Conservation (phyloP, 2,113 vertebrate genomes). For the Etia nguti region DNA sequence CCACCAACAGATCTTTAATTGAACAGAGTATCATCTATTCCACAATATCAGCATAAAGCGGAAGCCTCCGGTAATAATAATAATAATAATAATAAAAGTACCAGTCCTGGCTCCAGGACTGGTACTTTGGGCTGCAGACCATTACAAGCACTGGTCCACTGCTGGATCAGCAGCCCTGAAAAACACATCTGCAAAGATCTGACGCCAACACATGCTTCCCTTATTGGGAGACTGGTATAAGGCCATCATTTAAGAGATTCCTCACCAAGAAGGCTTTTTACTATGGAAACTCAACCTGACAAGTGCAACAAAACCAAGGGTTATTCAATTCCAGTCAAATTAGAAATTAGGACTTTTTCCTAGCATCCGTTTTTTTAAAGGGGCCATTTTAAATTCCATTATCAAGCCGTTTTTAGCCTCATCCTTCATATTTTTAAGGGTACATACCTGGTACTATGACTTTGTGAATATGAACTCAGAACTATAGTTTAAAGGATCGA, state of each 20-base stretch:
- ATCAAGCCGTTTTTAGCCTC: background rate
- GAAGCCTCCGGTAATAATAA: slow-evolving; percentile 13
- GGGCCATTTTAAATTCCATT: background rate
- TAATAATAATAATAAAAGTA: background rate
- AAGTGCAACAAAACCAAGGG: background rate
- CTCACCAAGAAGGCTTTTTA: background rate
- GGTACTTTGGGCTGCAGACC: background rate
- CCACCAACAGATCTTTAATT: slow-evolving; percentile 41
- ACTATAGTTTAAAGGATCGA: too few relatives aligned
- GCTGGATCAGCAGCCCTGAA: background rate
- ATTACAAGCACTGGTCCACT: background rate
- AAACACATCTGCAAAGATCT: background rate
- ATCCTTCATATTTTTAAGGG: background rate
- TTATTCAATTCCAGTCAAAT: background rate
- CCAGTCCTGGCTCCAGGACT: background rate
- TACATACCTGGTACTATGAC: background rate
- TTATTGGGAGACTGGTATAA: background rate
- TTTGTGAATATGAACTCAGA: background rate
- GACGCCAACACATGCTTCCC: background rate
- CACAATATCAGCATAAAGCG: slow-evolving; percentile 27
- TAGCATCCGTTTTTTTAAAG: background rate
- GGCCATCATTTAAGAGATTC: background rate
- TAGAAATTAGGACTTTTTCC: background rate
- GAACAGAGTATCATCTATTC: slow-evolving; percentile 17
- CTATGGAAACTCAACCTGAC: background rate